Evolutionary conservation across 2,113 vertebrate genomes (phyloP).

Genomic region (Takifugu bimaculatus): DNA sequence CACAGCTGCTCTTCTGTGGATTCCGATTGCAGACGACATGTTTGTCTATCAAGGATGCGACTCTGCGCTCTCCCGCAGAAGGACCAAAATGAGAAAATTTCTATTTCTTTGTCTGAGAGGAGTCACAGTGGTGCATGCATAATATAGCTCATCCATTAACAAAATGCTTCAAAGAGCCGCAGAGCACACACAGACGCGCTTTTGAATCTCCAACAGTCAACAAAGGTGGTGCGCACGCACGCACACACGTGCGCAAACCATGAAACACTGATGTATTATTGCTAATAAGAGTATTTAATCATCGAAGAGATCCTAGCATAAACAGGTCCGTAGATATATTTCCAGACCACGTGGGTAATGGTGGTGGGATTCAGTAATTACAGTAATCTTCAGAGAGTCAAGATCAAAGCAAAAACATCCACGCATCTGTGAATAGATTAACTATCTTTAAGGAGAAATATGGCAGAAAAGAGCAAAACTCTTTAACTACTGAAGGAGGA

Average conservation of each 20-base stretch:
- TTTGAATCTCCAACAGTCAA: conserved; percentile 32
- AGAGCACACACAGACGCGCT: conserved; percentile 2
- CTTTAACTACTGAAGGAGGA: too few relatives aligned
- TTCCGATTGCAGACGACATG: too few relatives aligned
- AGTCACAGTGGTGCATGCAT: conserved; percentile 27
- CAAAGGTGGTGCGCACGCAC: neutral
- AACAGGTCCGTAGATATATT: neutral
- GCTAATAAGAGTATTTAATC: conserved; percentile 1
- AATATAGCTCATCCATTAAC: conserved; percentile 38
- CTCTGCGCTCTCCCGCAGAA: neutral
- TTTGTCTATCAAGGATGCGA: too few relatives aligned
- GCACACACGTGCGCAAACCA: neutral
- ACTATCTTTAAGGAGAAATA: too few relatives aligned
- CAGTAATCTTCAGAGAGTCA: too few relatives aligned
- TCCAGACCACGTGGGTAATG: too few relatives aligned
- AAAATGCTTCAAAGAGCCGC: conserved; percentile 37
- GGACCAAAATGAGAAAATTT: conserved; percentile 2
- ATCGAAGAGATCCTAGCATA: neutral
- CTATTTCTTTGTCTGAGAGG: conserved; percentile 7
- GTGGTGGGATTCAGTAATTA: too few relatives aligned
- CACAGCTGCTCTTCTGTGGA: too few relatives aligned
- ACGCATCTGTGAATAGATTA: too few relatives aligned
- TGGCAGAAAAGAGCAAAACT: too few relatives aligned
- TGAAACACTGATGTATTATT: neutral
- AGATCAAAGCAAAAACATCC: too few relatives aligned